Evolutionary conservation across 2,113 vertebrate genomes (phyloP).

Genomic region (Crotalus helleri): DNA sequence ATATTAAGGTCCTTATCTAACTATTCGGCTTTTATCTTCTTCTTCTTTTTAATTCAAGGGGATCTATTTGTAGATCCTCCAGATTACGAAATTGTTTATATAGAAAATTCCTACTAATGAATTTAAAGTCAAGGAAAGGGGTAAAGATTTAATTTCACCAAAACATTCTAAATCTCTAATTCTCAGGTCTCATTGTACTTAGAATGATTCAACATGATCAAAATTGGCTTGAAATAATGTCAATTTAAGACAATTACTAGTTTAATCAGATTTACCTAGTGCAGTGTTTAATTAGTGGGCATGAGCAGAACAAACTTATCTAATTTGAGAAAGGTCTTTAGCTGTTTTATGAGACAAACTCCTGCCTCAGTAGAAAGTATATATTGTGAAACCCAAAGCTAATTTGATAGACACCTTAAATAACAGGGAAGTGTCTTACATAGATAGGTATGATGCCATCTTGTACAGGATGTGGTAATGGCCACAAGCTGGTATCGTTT

Average conservation of each 20-base stretch:
- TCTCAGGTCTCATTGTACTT: neutral
- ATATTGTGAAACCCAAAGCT: neutral
- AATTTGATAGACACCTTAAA: neutral
- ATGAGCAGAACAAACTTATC: neutral
- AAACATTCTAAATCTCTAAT: neutral
- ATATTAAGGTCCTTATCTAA: neutral
- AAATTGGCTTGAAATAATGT: neutral
- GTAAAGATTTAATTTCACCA: neutral
- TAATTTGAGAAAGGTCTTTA: neutral
- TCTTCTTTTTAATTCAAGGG: too few relatives aligned
- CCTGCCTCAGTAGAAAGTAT: neutral
- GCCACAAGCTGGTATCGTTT: neutral
- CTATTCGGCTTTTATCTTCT: neutral
- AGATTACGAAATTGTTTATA: neutral
- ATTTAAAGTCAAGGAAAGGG: neutral
- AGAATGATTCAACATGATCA: neutral
- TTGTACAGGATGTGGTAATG: neutral
- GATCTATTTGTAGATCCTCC: neutral
- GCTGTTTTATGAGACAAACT: neutral
- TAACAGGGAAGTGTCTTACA: neutral
- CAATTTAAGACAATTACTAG: neutral
- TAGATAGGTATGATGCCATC: neutral
- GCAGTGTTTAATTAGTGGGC: neutral
- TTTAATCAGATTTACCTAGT: neutral
- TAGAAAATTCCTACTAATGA: neutral